Evolutionary conservation across 2,888 invertebrate species (phyloP).

Genomic region (Gryllus longicercus): DNA sequence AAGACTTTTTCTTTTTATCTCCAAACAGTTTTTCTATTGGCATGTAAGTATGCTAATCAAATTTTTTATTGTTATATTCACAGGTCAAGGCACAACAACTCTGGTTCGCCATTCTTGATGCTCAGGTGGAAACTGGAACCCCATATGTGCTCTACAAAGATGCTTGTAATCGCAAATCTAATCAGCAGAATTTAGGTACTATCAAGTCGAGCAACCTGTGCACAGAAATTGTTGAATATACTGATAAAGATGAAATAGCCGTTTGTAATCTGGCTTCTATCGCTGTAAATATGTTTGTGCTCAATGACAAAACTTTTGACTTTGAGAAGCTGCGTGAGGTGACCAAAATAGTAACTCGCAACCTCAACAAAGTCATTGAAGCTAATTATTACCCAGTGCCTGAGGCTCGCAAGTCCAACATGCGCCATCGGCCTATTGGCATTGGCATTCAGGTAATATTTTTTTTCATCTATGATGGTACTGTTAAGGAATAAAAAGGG

Average conservation of each 20-base stretch:
- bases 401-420: slow-evolving; percentile 76
- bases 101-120: slow-evolving; percentile 91
- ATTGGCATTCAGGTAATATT: slow-evolving; percentile 80
- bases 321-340: slow-evolving; percentile 83
- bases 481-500: too few relatives aligned
- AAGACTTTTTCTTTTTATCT: too few relatives aligned
- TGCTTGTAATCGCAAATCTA: slow-evolving; percentile 93
- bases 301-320: slow-evolving; percentile 73
- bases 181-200: slow-evolving; percentile 96
- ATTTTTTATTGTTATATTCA: too few relatives aligned
- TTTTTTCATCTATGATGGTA: too few relatives aligned
- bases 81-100: slow-evolving; percentile 72
- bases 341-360: slow-evolving; percentile 81
- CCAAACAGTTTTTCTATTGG: too few relatives aligned
- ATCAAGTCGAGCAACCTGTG: slow-evolving; percentile 98
- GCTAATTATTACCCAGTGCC: slow-evolving; percentile 92
- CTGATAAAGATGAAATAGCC: slow-evolving; percentile 87
- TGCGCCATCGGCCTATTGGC: slow-evolving; percentile 78
- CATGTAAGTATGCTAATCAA: too few relatives aligned
- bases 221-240: slow-evolving; percentile 96
- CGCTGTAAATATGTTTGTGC: slow-evolving; percentile 92
- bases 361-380: slow-evolving; percentile 96
- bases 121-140: slow-evolving; percentile 96
- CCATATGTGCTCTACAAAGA: slow-evolving; percentile 98
- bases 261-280: slow-evolving; percentile 98